Evolutionary conservation across 2,888 invertebrate genomes (phyloP), one percentile per base, ranked within the genome.

Genomic region (Tachina lurida): DNA sequence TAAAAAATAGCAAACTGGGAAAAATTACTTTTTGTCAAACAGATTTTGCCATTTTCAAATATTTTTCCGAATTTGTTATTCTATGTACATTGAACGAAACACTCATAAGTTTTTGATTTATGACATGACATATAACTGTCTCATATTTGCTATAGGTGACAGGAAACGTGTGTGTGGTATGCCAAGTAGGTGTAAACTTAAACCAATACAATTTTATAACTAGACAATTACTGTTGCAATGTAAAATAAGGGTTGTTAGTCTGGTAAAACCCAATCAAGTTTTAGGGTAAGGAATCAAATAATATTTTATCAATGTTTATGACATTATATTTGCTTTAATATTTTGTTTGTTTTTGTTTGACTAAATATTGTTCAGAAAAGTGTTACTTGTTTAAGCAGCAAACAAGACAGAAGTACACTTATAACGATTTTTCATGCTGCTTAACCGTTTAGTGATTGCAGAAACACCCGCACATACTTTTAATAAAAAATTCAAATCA

Each of bases 371-470:
- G 31, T 31, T 31, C 7, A 31, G 7, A 31, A 31, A 31, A 31
- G 31, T 31, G 31, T 31, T 7, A 31, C 7, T 31, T 31, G 7
- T 31, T 31, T 31, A 31, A 7, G 31, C 31, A 31, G 31, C 31
- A 31, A 31, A 31, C n/a, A 31, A 31, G 31, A 31, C 7, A 54
- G 62, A 43, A 54, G 45, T 62, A 63, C 12, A 31, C 31, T 31
- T 4, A 31, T 31, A 31, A 31, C 31, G 31, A 31, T 31, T 31
- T 31, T 31, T 31, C 31, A 31, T 67, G 60, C 67, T 67, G 80
- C 67, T 67, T 67, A 74, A 74, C 68, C 80, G 58, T 60, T 80
- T 60, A 68, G 67, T 67, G 73, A 74, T 60, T 45, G 68, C 15
- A 74, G 19, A 49, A 10, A 31, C 7, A 31, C 31, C 7, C 17